Evolutionary conservation across 2,888 invertebrate genomes (phyloP).

Genomic region (Callosobruchus maculatus): DNA sequence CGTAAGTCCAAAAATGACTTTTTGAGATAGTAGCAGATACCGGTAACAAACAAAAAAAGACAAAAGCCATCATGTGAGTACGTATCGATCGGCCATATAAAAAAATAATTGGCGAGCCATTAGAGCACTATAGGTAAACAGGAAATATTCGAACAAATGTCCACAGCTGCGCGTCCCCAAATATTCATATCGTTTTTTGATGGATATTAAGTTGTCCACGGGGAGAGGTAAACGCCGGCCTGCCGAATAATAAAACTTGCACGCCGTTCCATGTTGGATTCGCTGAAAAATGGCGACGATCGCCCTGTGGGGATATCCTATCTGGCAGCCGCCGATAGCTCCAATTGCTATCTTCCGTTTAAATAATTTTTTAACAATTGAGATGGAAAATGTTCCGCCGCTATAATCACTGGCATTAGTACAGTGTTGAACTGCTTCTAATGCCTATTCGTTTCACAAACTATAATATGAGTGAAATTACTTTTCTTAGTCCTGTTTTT

Average conservation of each 20-base stretch:
- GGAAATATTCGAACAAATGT: background rate
- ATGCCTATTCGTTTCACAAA: too few relatives aligned
- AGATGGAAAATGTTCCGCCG: too few relatives aligned
- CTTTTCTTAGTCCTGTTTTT: too few relatives aligned
- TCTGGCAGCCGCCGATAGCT: background rate
- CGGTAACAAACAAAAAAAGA: too few relatives aligned
- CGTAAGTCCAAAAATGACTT: too few relatives aligned
- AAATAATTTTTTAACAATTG: background rate
- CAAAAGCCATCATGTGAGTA: too few relatives aligned
- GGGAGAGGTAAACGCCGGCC: background rate
- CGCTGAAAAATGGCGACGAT: background rate
- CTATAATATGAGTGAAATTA: too few relatives aligned
- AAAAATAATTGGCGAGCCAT: background rate
- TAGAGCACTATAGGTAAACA: background rate
- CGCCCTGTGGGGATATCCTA: background rate
- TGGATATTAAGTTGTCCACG: background rate
- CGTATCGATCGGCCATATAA: background rate
- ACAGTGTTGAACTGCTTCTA: too few relatives aligned
- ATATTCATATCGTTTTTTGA: background rate
- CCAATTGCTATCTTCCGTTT: background rate
- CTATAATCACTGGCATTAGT: too few relatives aligned
- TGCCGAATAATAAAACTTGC: background rate
- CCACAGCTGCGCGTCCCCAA: background rate
- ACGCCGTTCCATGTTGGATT: background rate
- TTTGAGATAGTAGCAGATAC: too few relatives aligned